Percentiles rank a stretch among this genome's conserved stretches.
phyloP scores from a whole-genome alignment of 2,888 invertebrate genomes.

The Aporophyla lueneburgensis region DNA sequence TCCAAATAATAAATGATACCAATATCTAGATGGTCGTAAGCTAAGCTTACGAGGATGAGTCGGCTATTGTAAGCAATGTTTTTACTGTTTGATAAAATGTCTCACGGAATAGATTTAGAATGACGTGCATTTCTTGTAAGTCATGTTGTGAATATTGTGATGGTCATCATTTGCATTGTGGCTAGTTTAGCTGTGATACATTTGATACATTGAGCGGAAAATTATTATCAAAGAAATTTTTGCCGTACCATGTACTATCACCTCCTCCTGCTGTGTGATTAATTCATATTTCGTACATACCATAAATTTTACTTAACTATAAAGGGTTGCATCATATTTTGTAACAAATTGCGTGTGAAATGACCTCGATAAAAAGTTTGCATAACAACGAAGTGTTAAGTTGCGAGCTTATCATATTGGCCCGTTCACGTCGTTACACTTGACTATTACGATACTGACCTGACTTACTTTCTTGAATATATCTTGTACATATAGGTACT shows the following conservation, averaged over 20 bases:
- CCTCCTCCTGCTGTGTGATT: background rate
- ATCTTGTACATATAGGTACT: background rate
- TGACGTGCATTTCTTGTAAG: constrained; percentile 6
- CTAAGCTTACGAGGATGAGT: background rate
- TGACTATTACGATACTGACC: background rate
- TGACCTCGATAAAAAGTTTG: too few species aligned
- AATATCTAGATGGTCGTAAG: background rate
- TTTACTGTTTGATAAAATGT: background rate
- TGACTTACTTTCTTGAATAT: constrained; percentile 1
- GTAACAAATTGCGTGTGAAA: too few species aligned
- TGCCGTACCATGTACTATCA: background rate
- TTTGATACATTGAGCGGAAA: background rate
- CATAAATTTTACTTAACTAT: background rate
- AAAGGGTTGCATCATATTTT: too few species aligned
- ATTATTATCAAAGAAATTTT: background rate
- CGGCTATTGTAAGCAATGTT: background rate
- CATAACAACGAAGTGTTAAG: too few species aligned
- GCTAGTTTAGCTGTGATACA: too few species aligned
- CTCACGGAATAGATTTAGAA: constrained; percentile 9
- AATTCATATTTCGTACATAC: background rate
- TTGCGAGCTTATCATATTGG: too few species aligned
- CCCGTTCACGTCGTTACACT: background rate
- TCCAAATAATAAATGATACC: background rate
- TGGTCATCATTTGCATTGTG: background rate
- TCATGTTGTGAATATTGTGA: background rate